Conservation (phyloP, 2,888 invertebrate species). For the Oxycera nigricornis region DNA sequence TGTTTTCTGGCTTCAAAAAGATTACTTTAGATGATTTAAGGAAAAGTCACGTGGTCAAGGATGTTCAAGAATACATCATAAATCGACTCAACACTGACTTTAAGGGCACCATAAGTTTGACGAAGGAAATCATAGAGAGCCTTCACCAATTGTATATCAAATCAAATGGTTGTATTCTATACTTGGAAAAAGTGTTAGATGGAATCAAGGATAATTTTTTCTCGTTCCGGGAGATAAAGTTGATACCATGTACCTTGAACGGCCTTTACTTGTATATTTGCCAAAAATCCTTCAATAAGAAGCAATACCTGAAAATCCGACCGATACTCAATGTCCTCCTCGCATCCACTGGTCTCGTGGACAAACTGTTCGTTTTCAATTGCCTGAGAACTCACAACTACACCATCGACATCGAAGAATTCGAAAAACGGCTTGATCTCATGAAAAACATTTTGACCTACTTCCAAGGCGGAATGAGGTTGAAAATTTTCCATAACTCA, state of each 20-base stretch:
- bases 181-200: conserved; percentile 86
- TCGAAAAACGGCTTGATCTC: conserved; percentile 78
- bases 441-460: conserved; percentile 67
- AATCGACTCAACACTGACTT: conserved; percentile 90
- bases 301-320: conserved; percentile 86
- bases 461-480: conserved; percentile 50
- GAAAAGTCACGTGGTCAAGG: conserved; percentile 88
- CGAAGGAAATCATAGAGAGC: conserved; percentile 91
- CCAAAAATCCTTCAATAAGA: conserved; percentile 87
- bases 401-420: conserved; percentile 79
- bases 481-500: conserved; percentile 87
- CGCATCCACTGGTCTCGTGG: conserved; percentile 85
- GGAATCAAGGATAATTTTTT: conserved; percentile 94
- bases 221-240: conserved; percentile 85
- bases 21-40: conserved; percentile 90
- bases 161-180: conserved; percentile 91
- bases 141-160: conserved; percentile 94
- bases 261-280: conserved; percentile 95
- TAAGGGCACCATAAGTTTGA: conserved; percentile 85
- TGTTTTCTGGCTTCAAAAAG: conserved; percentile 90
- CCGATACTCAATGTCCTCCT: conserved; percentile 86
- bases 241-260: conserved; percentile 94
- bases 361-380: conserved; percentile 80
- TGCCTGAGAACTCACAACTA: conserved; percentile 83
- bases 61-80: conserved; percentile 94